Evolutionary conservation across 1,140 invertebrate genomes (phyloP), one percentile per base, ranked within the genome.

Genomic region (Atopsyche davidsoni): DNA sequence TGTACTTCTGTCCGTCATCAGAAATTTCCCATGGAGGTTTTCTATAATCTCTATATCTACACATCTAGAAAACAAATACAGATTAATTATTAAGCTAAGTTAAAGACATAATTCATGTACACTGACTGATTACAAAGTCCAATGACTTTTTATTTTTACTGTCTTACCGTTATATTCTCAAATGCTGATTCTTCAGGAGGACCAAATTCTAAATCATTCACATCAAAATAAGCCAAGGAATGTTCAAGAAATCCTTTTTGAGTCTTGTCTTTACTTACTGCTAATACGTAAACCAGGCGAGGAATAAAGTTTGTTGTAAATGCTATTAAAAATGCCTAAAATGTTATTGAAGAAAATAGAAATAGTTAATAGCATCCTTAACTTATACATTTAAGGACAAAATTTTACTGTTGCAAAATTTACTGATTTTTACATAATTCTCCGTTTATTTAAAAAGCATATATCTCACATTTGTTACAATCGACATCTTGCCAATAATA

Each of bases 221-320:
- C 82, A 62, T 87, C 77, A 64, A 95, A 96, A 57, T 80, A 78
- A 0, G 92, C 84, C 23, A 96, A 69, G 35, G 87, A 88, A 63
- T 85, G 81, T 44, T 93, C 81, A 4, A 96, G 73, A 69, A 92
- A 97, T 16, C 88, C 86, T 43, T 80, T 59, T 34, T 93, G 61
- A 13, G 72, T 77, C 14, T 80, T 66, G 65, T 85, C 67, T 21
- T 72, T 52, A 41, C 77, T 80, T 9, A 80, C 74, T 2, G 68
- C 67, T 23, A 79, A 68, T 51, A 72, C 72, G 68, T 98, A 98
- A 10, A 96, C 84, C 28, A 96, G 61, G 36, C 87, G 81, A 11
- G 96, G 95, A 52, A 99, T 91, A 69, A 97, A 94, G 62, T 97
- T 92, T 0, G 94, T 97, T 2, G 96, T 97, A 72, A 99, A 99